Evolutionary conservation across 2,888 invertebrate genomes (phyloP).

Genomic region (Clivina fossor): DNA sequence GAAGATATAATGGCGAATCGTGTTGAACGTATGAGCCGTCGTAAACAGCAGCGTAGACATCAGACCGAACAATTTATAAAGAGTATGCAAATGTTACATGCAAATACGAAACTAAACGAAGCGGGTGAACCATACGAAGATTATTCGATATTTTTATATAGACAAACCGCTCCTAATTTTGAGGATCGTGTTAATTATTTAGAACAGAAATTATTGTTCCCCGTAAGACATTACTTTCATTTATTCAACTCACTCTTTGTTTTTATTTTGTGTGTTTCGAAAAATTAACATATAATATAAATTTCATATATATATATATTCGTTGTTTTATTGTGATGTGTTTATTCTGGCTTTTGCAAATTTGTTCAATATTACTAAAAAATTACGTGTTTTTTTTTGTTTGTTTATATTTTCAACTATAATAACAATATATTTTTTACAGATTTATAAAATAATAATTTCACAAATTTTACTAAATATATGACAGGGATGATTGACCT

Average conservation of each 20-base stretch:
- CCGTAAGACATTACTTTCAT: conserved; percentile 64
- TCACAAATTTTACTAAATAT: too few species aligned
- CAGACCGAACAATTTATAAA: conserved; percentile 81
- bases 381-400: neutral
- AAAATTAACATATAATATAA: too few species aligned
- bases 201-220: conserved; percentile 70
- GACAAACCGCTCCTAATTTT: conserved; percentile 82
- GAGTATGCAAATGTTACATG: conserved; percentile 82
- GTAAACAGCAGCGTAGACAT: conserved; percentile 70
- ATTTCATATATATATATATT: too few species aligned
- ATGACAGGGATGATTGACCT: too few species aligned
- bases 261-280: too few species aligned
- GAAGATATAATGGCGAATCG: conserved; percentile 73
- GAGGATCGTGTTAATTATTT: conserved; percentile 81
- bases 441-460: too few species aligned
- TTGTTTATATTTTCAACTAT: too few species aligned
- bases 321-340: too few species aligned
- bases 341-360: neutral
- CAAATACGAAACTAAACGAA: conserved; percentile 69
- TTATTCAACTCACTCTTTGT: neutral
- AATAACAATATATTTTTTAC: too few species aligned
- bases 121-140: conserved; percentile 72
- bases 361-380: neutral
- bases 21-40: conserved; percentile 64
- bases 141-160: conserved; percentile 82